Evolutionary conservation across 2,888 invertebrate species (phyloP), one percentile per base, ranked within the genome.

Genomic region (Smittia aterrima): DNA sequence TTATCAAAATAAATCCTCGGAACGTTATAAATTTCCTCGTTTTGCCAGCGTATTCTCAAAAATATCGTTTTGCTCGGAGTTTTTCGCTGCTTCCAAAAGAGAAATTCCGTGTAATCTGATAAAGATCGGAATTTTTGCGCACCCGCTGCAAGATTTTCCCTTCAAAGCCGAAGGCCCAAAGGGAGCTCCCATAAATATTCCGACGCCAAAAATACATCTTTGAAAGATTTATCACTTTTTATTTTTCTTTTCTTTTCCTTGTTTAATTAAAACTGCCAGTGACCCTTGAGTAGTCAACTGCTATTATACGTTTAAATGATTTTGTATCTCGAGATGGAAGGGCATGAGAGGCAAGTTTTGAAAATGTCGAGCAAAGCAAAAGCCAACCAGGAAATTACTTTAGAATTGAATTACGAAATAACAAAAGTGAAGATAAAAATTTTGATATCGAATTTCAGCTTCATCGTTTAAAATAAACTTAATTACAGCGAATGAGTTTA

Each of bases 101-200:
- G 13, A 58, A 41, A 24, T n/a, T 41, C 18, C 32, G 41, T 47
- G 27, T 20, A 70, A 70, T 70, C 70, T 25, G 70, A 70, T 70
- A 70, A 70, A 70, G 70, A 70, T 70, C 47, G 70, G 54, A 70
- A 70, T 70, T 70, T 67, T 70, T 27, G 58, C 58, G 58, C 58
- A n/a, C 58, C 58, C 58, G 58, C 58, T 22, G 22, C 22, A 58
- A 58, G n/a, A 58, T 20, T 20, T 58, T 18, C 4, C 32, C 9
- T 32, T 32, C 32, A 6, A 9, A 32, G 32, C 47, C 9, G 11
- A 25, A 64, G 27, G 27, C 64, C 6, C 16, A 9, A 20, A 18
- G 18, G 27, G 22, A 64, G 18, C 25, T 3, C 25, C 40, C 24
- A 66, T 66, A 66, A 66, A 66, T 66, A 66, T 66, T 66, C 64